Evolutionary conservation across 2,888 invertebrate genomes (phyloP).

Genomic region (Plagodis dolabraria): DNA sequence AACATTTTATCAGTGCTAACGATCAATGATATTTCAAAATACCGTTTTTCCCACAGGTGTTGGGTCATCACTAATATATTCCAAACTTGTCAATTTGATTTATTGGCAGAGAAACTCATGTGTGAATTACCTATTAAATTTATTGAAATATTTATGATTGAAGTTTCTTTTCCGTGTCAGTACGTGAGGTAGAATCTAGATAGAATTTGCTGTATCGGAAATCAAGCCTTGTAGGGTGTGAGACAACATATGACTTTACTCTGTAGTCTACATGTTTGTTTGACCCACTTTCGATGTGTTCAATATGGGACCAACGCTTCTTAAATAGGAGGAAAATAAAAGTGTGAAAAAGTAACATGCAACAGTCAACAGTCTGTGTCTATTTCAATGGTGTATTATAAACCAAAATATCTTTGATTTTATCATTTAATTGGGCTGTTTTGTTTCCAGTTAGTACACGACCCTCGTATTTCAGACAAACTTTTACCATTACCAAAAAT

Average conservation of each 20-base stretch:
- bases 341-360: not conserved
- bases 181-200: constrained; percentile 30
- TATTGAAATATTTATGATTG: constrained; percentile 37
- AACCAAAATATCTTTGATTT: no score
- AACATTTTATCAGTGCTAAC: constrained; percentile 3
- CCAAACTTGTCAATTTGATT: constrained; percentile 13
- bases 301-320: constrained; percentile 13
- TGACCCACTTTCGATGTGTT: constrained; percentile 64
- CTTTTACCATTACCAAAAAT: no score
- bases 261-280: constrained; percentile 45
- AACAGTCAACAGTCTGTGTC: not conserved
- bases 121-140: constrained; percentile 23
- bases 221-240: constrained; percentile 65
- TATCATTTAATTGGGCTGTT: no score
- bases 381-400: no score
- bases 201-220: constrained; percentile 53
- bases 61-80: constrained; percentile 6
- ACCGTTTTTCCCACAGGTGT: constrained; percentile 9
- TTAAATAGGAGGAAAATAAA: constrained; percentile 9
- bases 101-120: constrained; percentile 23
- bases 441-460: no score
- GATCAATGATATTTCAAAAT: constrained; percentile 9
- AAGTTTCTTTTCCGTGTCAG: constrained; percentile 34
- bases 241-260: constrained; percentile 54
- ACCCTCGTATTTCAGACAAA: no score